Base-by-base conservation (phyloP, 2,888 invertebrate genomes). In the Cephus rjabovi region DNA sequence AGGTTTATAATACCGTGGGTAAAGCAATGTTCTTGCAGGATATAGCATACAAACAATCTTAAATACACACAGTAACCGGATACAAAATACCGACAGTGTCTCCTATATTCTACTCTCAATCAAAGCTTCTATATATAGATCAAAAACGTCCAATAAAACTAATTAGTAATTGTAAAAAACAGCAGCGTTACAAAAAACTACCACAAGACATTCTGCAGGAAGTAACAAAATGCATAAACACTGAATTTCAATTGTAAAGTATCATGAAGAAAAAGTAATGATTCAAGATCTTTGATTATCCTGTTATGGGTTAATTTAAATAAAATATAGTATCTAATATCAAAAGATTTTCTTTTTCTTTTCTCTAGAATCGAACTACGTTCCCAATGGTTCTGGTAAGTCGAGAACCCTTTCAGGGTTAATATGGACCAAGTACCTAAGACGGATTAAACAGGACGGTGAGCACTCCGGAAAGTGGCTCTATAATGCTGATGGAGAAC, bases 1-100 rank as follows among this genome's bases (percentile, higher is more conserved):
- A 82, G 83, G 83, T 82, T 23, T 15, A 56, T 83, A 81, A 81
- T 79, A 81, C 79, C 80, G 82, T 81, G 81, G 81, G 82, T 81
- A 83, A 83, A 83, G 78, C 34, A 74, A 71, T 71, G 34, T 71
- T 34, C 71, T 71, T 71, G 31, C 34, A 74, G 74, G 56, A 69
- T 23, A 75, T 37, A 33, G 4, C 2, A 56, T 56, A 56, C 56
- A 56, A 56, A 1, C 56, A 56, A 56, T 23, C 56, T 9, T 23
- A 6, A 23, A 23, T 23, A 56, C 56, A 56, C 56, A 9, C 56
- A 56, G 56, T 56, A 56, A 56, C 56, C 56, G 56, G 56, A 56
- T 56, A 9, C 56, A 23, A 23, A 56, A 9, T 23, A 56, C 56
- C 56, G 23, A 56, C 1, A 56, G 56, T 56, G 9, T 23, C 56